A percentile compares a stretch with the other conserved stretches of the same genome.
These are phyloP conservation scores for Chrysotoxum bicinctum DNA, from an alignment of 2,888 invertebrate genomes.

Conservation along the genomic window DNA sequence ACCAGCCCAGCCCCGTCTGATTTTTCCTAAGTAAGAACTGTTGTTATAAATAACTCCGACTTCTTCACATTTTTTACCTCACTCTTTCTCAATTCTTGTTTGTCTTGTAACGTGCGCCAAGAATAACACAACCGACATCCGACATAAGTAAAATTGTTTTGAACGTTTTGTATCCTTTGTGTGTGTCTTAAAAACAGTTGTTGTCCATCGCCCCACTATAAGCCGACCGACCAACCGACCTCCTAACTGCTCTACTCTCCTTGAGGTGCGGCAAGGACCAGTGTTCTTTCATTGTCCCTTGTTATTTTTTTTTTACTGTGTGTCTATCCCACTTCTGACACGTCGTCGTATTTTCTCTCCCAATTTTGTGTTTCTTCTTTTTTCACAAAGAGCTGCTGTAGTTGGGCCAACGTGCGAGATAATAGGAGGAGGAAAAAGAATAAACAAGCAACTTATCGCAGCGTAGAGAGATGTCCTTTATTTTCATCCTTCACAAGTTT, in stretches of 20 bases:
- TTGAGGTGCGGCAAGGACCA: constrained; percentile 48
- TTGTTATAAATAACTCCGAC: constrained; percentile 41
- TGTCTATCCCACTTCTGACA: constrained; percentile 35
- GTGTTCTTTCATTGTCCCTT: constrained; percentile 36
- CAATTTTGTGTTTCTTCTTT: not conserved
- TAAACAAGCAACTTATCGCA: constrained; percentile 52
- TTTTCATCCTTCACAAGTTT: constrained; percentile 56
- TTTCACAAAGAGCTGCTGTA: constrained; percentile 14
- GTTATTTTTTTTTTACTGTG: constrained; percentile 10
- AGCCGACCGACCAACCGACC: not conserved
- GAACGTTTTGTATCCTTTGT: constrained; percentile 43
- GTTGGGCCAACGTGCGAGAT: not conserved
- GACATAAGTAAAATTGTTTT: constrained; percentile 63
- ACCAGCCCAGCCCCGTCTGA: not conserved
- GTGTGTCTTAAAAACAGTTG: constrained; percentile 42
- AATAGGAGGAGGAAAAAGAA: not conserved
- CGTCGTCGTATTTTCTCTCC: constrained; percentile 18
- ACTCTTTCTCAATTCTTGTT: not conserved
- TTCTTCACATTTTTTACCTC: constrained; percentile 8
- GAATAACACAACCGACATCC: constrained; percentile 49
- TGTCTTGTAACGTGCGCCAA: constrained; percentile 27
- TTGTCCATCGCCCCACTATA: constrained; percentile 41
- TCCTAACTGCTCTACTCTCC: constrained; percentile 1
- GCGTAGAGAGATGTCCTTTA: constrained; percentile 51
- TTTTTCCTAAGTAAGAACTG: constrained; percentile 23